Conservation (phyloP, 2,888 invertebrate species). For the Tineola bisselliella region DNA sequence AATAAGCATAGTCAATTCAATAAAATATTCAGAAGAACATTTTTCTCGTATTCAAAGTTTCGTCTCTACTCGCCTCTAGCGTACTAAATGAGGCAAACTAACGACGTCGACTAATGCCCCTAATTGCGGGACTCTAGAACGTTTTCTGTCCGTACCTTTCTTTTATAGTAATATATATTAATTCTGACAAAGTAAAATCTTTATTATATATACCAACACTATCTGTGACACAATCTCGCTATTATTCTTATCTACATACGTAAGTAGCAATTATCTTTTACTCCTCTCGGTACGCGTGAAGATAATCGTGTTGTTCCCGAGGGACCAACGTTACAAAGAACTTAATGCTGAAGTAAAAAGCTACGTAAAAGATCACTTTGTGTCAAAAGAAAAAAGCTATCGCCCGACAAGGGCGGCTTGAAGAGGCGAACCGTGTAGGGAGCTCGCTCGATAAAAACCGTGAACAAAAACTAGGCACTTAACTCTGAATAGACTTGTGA, state of each 20-base stretch:
- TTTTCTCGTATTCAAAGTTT: not conserved
- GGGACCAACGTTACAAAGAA: not conserved
- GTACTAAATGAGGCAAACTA: slow-evolving; percentile 9
- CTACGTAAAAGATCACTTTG: slow-evolving; percentile 14
- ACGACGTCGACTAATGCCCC: slow-evolving; percentile 12
- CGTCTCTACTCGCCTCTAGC: not conserved
- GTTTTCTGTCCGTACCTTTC: not conserved
- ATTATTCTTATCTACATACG: slow-evolving; percentile 11
- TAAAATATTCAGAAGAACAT: not conserved
- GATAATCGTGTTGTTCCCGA: slow-evolving; percentile 11
- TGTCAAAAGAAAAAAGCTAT: slow-evolving; percentile 14
- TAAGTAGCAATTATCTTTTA: slow-evolving; percentile 2
- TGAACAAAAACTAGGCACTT: slow-evolving; percentile 13
- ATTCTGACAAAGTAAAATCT: not conserved
- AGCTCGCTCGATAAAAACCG: slow-evolving; percentile 12
- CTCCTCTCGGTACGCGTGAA: not conserved
- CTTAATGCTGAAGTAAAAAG: slow-evolving; percentile 11
- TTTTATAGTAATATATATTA: not conserved
- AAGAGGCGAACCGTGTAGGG: slow-evolving; percentile 12
- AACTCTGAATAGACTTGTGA: not conserved
- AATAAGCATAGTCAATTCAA: not conserved
- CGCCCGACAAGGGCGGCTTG: slow-evolving; percentile 9
- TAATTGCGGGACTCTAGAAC: slow-evolving; percentile 11
- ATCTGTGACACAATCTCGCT: not conserved
- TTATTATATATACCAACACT: not conserved